Evolutionary conservation across 2,113 vertebrate genomes (phyloP), one percentile per base, ranked within the genome.

Genomic region (Sitta europaea): DNA sequence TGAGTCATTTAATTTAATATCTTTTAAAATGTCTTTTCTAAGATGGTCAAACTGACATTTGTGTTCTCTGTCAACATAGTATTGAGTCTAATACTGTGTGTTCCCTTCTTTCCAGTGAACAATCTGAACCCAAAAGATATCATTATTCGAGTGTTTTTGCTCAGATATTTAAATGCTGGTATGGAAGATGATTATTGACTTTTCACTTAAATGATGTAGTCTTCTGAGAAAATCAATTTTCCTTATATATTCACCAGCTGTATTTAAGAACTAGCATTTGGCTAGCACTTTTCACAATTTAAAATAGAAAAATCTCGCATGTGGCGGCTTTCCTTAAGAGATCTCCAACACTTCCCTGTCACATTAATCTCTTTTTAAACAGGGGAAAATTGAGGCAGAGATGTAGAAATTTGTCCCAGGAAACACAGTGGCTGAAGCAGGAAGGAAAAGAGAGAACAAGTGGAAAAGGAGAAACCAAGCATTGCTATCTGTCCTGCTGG

Each of bases 21-120:
- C 54, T 90, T 94, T 57, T 63, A 54, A 96, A 95, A 96, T 94
- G 78, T 90, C 90, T 90, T 74, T 70, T 90, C 68, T 81, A 48
- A 90, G 90, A 86, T 93, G 96, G 96, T 94, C 96, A 96, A 53
- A 78, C 72, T 97, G 95, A 95, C 90, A 92, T 96, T 96, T 94
- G 78, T 92, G 90, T 92, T 96, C 92, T 92, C 78, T 86, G 62
- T 86, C 92, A 95, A 83, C 67, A 62, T 3, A 90, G 71, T 51
- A 36, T 70, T 28, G 61, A 82, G 20, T 16, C n/a, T 88, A 85
- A 93, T 65, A 48, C 73, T 70, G 20, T 91, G 70, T 72, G 83
- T 79, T 92, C 80, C 68, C 43, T 57, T 71, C 29, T 71, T 95
- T 61, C 55, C 80, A 89, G 43, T 58, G 75, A 86, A 81, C 57